Conservation (phyloP, 2,797 vertebrate species). For the Furcifer pardalis region DNA sequence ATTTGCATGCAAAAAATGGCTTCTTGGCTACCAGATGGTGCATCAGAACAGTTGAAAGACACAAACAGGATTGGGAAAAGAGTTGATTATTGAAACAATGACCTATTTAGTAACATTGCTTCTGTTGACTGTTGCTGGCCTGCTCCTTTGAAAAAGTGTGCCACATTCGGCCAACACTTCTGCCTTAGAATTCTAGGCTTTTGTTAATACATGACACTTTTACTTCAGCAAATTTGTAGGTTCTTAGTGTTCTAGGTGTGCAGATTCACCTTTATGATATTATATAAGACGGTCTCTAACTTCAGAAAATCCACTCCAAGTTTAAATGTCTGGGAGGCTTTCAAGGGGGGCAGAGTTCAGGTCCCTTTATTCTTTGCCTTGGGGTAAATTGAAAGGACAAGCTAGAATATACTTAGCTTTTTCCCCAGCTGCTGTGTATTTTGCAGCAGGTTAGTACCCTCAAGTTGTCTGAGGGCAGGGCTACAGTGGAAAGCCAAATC, state of each 20-base stretch:
- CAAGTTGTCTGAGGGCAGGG: too few species aligned
- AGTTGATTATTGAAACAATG: background rate
- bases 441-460: too few species aligned
- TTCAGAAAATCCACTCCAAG: background rate
- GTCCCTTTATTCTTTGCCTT: background rate
- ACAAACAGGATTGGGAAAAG: background rate
- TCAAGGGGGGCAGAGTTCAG: background rate
- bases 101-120: background rate
- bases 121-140: background rate
- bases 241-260: background rate
- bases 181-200: background rate
- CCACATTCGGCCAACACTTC: background rate
- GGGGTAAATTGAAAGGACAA: background rate
- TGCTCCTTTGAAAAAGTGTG: slow-evolving; percentile 6
- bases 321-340: background rate
- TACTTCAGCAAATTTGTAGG: background rate
- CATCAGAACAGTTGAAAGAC: background rate
- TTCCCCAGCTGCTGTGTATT: too few species aligned
- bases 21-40: background rate
- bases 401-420: background rate
- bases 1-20: background rate
- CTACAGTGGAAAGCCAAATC: too few species aligned
- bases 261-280: background rate
- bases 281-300: background rate
- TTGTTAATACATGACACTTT: background rate